A percentile compares a stretch with the other conserved stretches of the same genome.
Conservation (phyloP, 2,888 invertebrate genomes). For the Ceraclea dissimilis region DNA sequence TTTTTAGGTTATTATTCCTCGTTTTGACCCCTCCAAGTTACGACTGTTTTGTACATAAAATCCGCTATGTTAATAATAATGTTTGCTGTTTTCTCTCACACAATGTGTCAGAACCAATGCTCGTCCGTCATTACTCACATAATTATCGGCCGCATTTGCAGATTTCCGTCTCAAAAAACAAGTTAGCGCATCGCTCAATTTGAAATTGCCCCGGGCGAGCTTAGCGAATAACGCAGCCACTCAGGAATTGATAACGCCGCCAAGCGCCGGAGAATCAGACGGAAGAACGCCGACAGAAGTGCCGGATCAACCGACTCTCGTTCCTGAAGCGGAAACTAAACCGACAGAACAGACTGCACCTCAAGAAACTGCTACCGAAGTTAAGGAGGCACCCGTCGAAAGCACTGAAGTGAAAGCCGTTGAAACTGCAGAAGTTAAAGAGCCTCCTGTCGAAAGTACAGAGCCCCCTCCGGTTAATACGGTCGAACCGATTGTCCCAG, state of each 20-base stretch:
- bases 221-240: constrained; percentile 35
- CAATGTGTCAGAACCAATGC: no score
- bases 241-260: constrained; percentile 39
- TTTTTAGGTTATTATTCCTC: no score
- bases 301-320: constrained; percentile 33
- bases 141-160: constrained; percentile 29
- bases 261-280: constrained; percentile 40
- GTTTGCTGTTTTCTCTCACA: no score
- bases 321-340: constrained; percentile 26
- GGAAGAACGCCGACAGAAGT: constrained; percentile 39
- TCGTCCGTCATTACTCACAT: constrained; percentile 1
- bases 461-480: constrained; percentile 15
- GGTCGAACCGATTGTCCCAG: constrained; percentile 32
- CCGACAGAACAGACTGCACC: constrained; percentile 19
- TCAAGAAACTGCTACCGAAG: neutral
- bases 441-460: constrained; percentile 1
- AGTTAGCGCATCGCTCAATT: constrained; percentile 41
- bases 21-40: no score
- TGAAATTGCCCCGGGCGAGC: constrained; percentile 41
- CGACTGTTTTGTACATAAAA: no score
- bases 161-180: constrained; percentile 44
- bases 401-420: neutral
- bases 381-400: neutral
- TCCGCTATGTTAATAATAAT: no score
- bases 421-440: neutral